Evolutionary conservation across 2,888 invertebrate genomes (phyloP), one percentile per base, ranked within the genome.

Genomic region (Tenthredo scrophulariae): DNA sequence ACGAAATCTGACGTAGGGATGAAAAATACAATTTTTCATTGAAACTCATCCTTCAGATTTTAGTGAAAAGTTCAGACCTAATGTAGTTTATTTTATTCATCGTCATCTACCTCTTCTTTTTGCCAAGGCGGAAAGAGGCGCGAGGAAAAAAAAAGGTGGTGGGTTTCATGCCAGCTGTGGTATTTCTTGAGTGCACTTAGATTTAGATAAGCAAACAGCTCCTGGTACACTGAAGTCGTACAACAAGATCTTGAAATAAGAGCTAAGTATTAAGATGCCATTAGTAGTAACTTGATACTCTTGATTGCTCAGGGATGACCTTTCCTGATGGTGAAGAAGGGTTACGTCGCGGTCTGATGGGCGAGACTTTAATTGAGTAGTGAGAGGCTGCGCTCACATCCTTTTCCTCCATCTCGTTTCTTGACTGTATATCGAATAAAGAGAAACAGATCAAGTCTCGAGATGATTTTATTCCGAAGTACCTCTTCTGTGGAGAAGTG

Each of bases 281-380:
- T 87, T 86, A 85, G 84, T 43, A 83, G 85, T 86, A 86, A 87
- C 85, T 62, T 79, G 85, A 85, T 87, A 85, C 82, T 85, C 80
- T 85, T 85, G 87, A 86, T 85, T 85, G 80, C 70, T 62, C 33
- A 40, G 80, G 22, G 13, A 43, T 70, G 70, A 83, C 83, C 46
- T 46, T 46, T 67, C 22, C 65, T 46, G 9, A n/a, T 22, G 62
- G 10, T 15, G 62, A 80, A 77, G 50, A 15, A 50, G 33, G 40
- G 40, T 62, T 10, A 37, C 37, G 62, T 62, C 37, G 26, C 15
- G 67, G 15, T 67, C 13, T 75, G 18, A 77, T 29, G 50, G 50
- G 29, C 10, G 2, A 46, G 15, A 29, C 77, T 77, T 77, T 54
- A 54, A 77, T 77, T 33, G 29, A 77, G 50, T n/a, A 77, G 50